A percentile compares a stretch with the other conserved stretches of the same genome.
These are phyloP conservation scores for Phrynosoma platyrhinos DNA, from an alignment of 2,113 vertebrate genomes.

Conservation along the genomic window DNA sequence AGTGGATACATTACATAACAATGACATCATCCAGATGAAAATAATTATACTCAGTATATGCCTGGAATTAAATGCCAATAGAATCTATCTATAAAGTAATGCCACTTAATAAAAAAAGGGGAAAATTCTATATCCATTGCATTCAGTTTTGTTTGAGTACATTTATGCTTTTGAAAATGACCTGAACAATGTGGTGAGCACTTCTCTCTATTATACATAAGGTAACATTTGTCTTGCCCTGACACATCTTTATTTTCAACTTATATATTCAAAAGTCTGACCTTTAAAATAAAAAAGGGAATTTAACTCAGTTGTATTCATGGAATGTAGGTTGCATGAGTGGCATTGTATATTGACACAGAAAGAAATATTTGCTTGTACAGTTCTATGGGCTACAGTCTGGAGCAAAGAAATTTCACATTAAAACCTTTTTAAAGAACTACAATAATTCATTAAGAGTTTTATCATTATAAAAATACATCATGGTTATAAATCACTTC, in stretches of 20 bases:
- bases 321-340: slow-evolving; percentile 44
- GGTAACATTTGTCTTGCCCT: slow-evolving; percentile 42
- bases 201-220: slow-evolving; percentile 50
- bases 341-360: slow-evolving; percentile 63
- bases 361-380: slow-evolving; percentile 74
- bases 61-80: not conserved
- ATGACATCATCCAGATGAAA: not conserved
- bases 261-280: slow-evolving; percentile 48
- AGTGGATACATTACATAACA: not conserved
- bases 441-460: slow-evolving; percentile 78
- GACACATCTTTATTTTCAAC: slow-evolving; percentile 54
- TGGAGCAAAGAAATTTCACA: slow-evolving; percentile 73
- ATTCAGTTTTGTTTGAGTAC: slow-evolving; percentile 4
- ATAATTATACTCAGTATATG: not conserved
- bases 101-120: not conserved
- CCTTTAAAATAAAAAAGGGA: slow-evolving; percentile 37
- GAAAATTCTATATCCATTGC: not conserved
- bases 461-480: slow-evolving; percentile 78
- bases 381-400: slow-evolving; percentile 62
- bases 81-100: not conserved
- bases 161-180: not conserved
- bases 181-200: not conserved
- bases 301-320: slow-evolving; percentile 63
- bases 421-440: slow-evolving; percentile 76
- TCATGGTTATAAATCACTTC: slow-evolving; percentile 70